A percentile compares a stretch with the other conserved stretches of the same genome.
phyloP scores from a whole-genome alignment of 2,113 vertebrate species.

The Rhinolophus sinicus region DNA sequence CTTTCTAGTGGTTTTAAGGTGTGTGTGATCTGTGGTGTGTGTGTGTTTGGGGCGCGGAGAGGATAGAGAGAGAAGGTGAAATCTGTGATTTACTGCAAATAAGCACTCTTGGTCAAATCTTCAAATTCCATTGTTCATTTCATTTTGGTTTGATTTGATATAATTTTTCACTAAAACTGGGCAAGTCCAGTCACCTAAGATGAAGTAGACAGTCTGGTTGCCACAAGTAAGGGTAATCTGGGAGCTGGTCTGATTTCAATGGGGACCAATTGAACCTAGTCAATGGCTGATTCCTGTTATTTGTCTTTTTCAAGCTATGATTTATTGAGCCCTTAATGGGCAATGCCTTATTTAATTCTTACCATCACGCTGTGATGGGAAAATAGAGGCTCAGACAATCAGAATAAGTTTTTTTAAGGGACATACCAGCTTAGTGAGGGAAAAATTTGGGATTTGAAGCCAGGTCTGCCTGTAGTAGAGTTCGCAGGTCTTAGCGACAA shows the following conservation, averaged over 20 bases:
- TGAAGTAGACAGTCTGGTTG: not conserved
- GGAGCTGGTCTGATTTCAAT: not conserved
- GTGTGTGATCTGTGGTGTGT: not conserved
- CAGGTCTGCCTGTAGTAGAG: not conserved
- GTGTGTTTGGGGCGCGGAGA: not conserved
- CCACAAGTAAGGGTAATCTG: not conserved
- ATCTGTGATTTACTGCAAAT: not conserved
- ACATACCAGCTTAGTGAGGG: not conserved
- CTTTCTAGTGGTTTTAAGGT: not conserved
- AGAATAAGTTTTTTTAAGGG: not conserved
- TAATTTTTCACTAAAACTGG: not conserved
- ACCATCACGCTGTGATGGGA: not conserved
- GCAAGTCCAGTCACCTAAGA: not conserved
- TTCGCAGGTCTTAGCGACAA: not conserved
- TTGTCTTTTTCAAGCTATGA: not conserved
- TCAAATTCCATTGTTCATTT: not conserved
- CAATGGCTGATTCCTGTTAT: not conserved
- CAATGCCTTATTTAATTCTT: not conserved
- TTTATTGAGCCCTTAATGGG: not conserved
- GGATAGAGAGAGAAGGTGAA: not conserved
- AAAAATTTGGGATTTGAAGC: not conserved
- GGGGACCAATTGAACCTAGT: not conserved
- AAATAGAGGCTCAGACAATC: not conserved
- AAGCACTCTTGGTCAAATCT: not conserved
- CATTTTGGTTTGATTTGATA: not conserved